Evolutionary conservation across 1,140 invertebrate genomes (phyloP), one percentile per base, ranked within the genome.

Genomic region (Eriocheir sinensis): DNA sequence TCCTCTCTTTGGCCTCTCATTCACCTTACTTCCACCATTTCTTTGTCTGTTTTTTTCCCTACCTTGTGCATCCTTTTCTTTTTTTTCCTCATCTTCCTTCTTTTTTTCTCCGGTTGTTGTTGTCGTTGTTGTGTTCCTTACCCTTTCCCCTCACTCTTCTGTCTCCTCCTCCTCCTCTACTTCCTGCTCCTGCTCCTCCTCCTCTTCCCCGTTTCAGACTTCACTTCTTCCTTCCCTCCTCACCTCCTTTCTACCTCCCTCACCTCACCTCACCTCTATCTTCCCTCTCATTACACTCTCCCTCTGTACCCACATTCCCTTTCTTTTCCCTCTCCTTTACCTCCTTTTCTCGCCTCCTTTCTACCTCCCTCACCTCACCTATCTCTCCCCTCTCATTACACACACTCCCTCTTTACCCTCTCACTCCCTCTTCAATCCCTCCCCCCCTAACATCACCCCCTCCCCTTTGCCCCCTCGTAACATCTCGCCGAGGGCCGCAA

Each of bases 341-440:
- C 60, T n/a, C 60, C 60, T n/a, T n/a, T n/a, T n/a, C 60, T 72
- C 60, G n/a, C 60, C 60, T 72, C 60, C n/a, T 72, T 72, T n/a
- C 21, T 21, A 9, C 60, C 17, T n/a, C 60, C 60, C 60, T n/a
- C 60, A 12, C 60, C 60, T 21, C 60, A 48, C 4, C 44, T 6
- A 21, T 21, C 2, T 4, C 60, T n/a, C 21, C 27, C 21, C 21
- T 21, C 12, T 21, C 53, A 60, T n/a, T 72, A 2, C 21, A 0
- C 44, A 4, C 44, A 48, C 4, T 15, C 44, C 44, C 44, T 15
- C 4, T 8, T 4, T 15, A 8, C 44, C 60, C 60, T 21, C 60
- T 1, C 27, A 72, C 2, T 8, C 21, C 60, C 60, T n/a, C 9
- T 21, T 3, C 27, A 72, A n/a, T 8, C 60, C 21, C 60, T 72